These are phyloP conservation scores for Amblyjoppa proteus DNA, from an alignment of 2,888 invertebrate genomes.

Conservation along the genomic window DNA sequence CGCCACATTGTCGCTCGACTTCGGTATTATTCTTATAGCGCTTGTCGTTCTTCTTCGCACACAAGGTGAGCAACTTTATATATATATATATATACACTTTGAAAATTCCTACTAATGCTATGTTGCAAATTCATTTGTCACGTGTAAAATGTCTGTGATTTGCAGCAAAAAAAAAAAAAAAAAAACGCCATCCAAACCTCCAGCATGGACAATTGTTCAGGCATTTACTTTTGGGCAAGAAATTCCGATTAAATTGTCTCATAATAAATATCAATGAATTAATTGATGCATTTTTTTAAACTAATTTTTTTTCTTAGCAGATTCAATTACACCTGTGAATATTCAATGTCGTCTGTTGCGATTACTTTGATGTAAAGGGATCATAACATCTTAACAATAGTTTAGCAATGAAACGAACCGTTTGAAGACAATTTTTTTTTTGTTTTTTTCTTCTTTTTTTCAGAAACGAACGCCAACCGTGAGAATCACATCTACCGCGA, in stretches of 20 bases:
- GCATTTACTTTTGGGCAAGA: too few species aligned
- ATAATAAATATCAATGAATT: background rate
- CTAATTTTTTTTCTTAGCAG: background rate
- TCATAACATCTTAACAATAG: background rate
- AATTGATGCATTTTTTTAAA: background rate
- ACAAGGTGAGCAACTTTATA: constrained; percentile 70
- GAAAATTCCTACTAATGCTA: background rate
- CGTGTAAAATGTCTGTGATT: background rate
- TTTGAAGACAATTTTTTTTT: background rate
- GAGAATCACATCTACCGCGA: background rate
- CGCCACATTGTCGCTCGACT: constrained; percentile 57
- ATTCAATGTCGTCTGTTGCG: background rate
- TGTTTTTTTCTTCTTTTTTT: constrained; percentile 3
- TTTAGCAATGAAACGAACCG: background rate
- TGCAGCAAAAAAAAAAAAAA: too few species aligned
- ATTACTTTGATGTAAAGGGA: background rate
- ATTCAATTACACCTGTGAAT: background rate
- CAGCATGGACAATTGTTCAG: too few species aligned
- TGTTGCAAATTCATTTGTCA: background rate
- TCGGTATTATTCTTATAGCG: constrained; percentile 65
- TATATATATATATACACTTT: background rate
- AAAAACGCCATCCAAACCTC: too few species aligned
- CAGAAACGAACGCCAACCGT: constrained; percentile 26
- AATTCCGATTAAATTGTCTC: background rate
- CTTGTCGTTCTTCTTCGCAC: constrained; percentile 67